Evolutionary conservation across 2,888 invertebrate genomes (phyloP), one percentile per base, ranked within the genome.

Genomic region (Eulithis testata): DNA sequence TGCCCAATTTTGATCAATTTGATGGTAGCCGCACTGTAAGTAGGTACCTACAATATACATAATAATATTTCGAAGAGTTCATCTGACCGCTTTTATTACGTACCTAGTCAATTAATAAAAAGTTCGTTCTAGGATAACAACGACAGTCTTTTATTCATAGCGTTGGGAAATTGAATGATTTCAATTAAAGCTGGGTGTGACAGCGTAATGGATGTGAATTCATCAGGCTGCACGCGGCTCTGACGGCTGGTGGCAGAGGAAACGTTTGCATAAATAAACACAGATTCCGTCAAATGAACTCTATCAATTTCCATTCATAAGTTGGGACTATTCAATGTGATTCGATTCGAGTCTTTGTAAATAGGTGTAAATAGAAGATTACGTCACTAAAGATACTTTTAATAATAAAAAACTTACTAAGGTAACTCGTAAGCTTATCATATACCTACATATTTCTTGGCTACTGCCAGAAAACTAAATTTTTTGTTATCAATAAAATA

Each of bases 201-300:
- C 67, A 60, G 67, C 44, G 60, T 63, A 67, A 67, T 58, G 63
- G 60, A 67, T 67, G 60, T 50, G 60, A 61, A 53, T 67, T 67
- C 60, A 67, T 67, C 63, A 64, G n/a, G 63, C 60, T 63, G 63
- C 63, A 60, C 31, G 58, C 58, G 54, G 58, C 63, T 59, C 57
- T 52, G 57, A 53, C 58, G 53, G 63, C 49, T 53, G 53, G 54
- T 50, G 53, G 57, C 59, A 62, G 57, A 59, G 59, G 54, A 59
- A 66, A 51, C 54, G 47, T 40, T 59, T 62, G 45, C 62, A 66
- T 66, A 56, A 55, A 66, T 66, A 65, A 66, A 54, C 62, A 62
- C 45, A 57, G 63, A 52, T 36, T 37, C 63, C 44, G 44, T 55
- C 51, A 62, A 62, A 62, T 62, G 53, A 58, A 63, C 51, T 52